Evolutionary conservation across 2,888 invertebrate genomes (phyloP), one percentile per base, ranked within the genome.

Genomic region (Cremastinae sp.): DNA sequence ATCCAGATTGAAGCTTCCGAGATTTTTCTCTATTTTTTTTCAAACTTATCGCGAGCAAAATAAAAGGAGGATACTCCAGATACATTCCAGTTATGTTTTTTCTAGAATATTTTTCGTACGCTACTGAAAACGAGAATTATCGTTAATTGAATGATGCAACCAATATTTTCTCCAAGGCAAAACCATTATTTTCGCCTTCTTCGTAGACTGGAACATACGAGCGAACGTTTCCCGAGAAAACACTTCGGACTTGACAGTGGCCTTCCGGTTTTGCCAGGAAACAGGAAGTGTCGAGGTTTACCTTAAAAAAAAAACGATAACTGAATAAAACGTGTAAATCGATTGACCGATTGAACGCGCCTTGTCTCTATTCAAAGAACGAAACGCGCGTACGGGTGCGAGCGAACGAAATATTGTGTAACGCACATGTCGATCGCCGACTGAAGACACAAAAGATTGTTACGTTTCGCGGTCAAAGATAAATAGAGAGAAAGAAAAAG

Each of bases 161-260:
- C 22, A 55, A 37, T 18, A 47, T 47, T 51, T 28, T 55, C 28
- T 22, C 58, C 43, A 41, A 47, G 58, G 41, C 55, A 41, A 59
- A 65, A 56, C 35, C 28, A 14, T 20, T 20, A n/a, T 28, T 65
- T 12, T 43, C 7, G 10, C 14, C 0, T 12, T 64, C 59, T 64
- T 79, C 68, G 61, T 69, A 73, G 56, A 74, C 75, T 78, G 72
- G 66, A 62, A 49, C 49, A 77, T 78, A 68, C 75, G 74, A 51
- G 73, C 79, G 80, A 81, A 79, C 76, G 72, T 58, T 41, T 20
- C n/a, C 37, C 47, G 8, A 18, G 58, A 41, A 69, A 66, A 58
- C 72, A 66, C 53, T 59, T 75, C 72, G 78, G 58, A 78, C 73
- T 79, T 70, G 78, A 72, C 77, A 80, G 79, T 81, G 79, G 79